These are phyloP conservation scores for Limnephilus marmoratus DNA, from an alignment of 2,888 invertebrate genomes.

Conservation along the genomic window DNA sequence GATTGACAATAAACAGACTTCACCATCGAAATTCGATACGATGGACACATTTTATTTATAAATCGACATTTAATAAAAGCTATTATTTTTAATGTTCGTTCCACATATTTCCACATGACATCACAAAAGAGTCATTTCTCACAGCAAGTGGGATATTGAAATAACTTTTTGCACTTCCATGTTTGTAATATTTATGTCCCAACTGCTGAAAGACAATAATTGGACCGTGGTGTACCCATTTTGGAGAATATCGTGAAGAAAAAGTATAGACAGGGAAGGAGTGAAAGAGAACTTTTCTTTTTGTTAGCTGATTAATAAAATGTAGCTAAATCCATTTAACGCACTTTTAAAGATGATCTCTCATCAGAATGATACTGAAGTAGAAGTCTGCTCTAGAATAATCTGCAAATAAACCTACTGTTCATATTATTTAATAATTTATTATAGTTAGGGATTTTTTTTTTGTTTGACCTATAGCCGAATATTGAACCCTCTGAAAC, in stretches of 20 bases:
- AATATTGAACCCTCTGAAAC: no score
- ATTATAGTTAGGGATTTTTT: neutral
- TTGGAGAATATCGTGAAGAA: neutral
- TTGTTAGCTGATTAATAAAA: neutral
- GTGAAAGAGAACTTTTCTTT: no score
- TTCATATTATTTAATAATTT: no score
- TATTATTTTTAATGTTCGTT: neutral
- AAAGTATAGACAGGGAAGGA: no score
- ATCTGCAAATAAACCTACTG: neutral
- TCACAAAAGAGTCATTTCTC: neutral
- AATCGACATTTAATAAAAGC: neutral
- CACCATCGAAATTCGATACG: neutral
- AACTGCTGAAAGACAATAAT: neutral
- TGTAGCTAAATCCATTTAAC: neutral
- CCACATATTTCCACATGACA: neutral
- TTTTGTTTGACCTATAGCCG: neutral
- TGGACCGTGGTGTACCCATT: neutral
- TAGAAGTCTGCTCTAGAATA: neutral
- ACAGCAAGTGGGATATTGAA: neutral
- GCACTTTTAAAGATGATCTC: neutral
- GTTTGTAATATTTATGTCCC: neutral
- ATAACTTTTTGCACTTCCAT: neutral
- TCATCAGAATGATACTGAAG: neutral
- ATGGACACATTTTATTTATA: neutral
- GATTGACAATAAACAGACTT: slow-evolving; percentile 23